Base-by-base conservation (phyloP, 2,888 invertebrate genomes). In the Leptopterna dolabrata region DNA sequence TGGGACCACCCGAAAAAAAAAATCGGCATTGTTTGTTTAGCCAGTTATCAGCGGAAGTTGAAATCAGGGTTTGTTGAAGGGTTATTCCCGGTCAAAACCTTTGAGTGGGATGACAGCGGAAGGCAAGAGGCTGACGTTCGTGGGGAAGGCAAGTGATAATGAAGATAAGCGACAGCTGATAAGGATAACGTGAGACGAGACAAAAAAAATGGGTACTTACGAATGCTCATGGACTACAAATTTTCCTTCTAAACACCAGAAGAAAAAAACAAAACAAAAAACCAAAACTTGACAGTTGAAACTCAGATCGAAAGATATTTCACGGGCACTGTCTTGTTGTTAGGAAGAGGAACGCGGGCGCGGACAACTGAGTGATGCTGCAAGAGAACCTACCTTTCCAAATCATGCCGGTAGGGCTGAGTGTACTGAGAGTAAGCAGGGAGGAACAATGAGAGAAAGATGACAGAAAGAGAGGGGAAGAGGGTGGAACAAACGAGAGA, bases 351-450 rank as follows among this genome's bases (percentile, higher is more conserved):
- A 45, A 78, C 73, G 73, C 78, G 78, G 41, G 27, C 78, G 78
- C 78, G 78, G 36, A 24, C 41, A 36, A 73, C 41, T 81, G 51
- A 47, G 30, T 71, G 83, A 84, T 43, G 70, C 84, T 84, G 71
- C 84, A 84, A 71, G 84, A 84, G 41, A 47, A 87, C 86, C 63
- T 87, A 89, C 89, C 89, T 89, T 89, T 89, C 89, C 89, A 89
- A 87, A 89, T 89, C 89, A 89, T 89, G 87, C 81, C 87, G 78
- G 85, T 85, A 71, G 85, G 85, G 85, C 85, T 85, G 85, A 73
- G 71, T 19, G 85, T 43, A 85, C 85, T 85, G 85, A 73, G 71
- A 41, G 81, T 45, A 71, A 71, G 82, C 76, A 55, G 73, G 81
- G 78, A 82, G 51, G 81, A 87, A 76, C 85, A 84, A 86, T 70